A percentile compares a stretch with the other conserved stretches of the same genome.
Evolutionary conservation across 2,888 invertebrate genomes (phyloP).

Genomic region (Alsophila aescularia): DNA sequence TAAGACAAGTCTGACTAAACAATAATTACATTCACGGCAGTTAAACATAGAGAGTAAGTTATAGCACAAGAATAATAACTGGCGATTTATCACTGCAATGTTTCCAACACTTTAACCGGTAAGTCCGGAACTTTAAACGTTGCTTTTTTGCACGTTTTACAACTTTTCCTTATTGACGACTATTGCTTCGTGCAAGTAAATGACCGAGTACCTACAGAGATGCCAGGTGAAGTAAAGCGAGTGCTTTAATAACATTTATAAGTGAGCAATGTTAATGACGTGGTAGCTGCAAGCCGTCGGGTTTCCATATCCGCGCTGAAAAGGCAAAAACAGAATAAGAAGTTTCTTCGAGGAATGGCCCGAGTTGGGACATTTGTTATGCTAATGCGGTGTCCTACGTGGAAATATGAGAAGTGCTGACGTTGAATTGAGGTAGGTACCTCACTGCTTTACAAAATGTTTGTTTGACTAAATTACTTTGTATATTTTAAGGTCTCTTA

Average conservation of each 20-base stretch:
- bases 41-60: conserved; percentile 17
- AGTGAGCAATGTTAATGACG: conserved; percentile 16
- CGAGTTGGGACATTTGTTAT: conserved; percentile 22
- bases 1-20: conserved; percentile 7
- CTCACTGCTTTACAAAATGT: neutral
- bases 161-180: conserved; percentile 10
- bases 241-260: conserved; percentile 13
- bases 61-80: neutral
- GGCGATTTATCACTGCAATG: conserved; percentile 15
- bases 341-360: conserved; percentile 6
- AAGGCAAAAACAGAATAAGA: conserved; percentile 18
- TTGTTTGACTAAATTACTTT: neutral
- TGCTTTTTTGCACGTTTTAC: neutral
- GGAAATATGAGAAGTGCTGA: conserved; percentile 20
- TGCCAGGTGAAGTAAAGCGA: conserved; percentile 2
- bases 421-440: conserved; percentile 6
- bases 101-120: conserved; percentile 13
- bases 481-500: conserved; percentile 2
- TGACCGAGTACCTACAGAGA: neutral
- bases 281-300: conserved; percentile 12
- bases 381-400: conserved; percentile 24
- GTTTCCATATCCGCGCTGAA: conserved; percentile 20
- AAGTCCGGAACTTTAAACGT: conserved; percentile 2
- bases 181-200: neutral
- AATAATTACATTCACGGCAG: conserved; percentile 1